Conservation (phyloP, 2,113 vertebrate genomes). For the Nestor notabilis region DNA sequence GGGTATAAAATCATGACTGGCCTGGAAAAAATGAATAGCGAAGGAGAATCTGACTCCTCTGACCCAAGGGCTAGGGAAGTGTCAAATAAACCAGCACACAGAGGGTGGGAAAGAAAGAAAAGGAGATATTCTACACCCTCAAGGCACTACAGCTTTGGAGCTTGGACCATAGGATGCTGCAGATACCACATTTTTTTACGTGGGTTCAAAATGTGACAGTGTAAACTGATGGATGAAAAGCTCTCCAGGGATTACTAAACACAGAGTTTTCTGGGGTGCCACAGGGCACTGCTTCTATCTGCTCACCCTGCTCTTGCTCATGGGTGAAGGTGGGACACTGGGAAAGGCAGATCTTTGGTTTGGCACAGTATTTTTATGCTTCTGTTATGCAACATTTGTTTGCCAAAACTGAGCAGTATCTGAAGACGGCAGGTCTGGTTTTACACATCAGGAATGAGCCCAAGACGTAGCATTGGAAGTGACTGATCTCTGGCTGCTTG, state of each 20-base stretch:
- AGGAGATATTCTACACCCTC: background rate
- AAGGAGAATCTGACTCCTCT: background rate
- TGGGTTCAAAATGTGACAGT: background rate
- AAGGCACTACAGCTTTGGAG: background rate
- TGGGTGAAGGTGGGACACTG: background rate
- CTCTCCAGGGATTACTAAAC: background rate
- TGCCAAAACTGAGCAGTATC: background rate
- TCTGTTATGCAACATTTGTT: background rate
- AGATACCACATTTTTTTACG: fast-evolving
- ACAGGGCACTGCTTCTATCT: background rate
- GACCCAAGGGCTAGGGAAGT: background rate
- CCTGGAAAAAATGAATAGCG: background rate
- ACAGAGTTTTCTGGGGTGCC: background rate
- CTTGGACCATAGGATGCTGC: fast-evolving
- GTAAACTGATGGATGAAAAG: background rate
- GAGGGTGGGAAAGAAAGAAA: background rate
- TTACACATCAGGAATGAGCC: background rate
- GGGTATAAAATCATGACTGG: background rate
- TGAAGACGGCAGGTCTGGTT: background rate
- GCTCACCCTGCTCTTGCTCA: background rate
- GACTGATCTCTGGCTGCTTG: background rate
- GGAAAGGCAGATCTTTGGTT: background rate
- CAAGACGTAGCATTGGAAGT: background rate
- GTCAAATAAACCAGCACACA: background rate
- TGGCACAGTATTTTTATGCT: background rate